These are phyloP conservation scores for Lithobates pipiens DNA, from an alignment of 2,797 vertebrate genomes.

Conservation along the genomic window DNA sequence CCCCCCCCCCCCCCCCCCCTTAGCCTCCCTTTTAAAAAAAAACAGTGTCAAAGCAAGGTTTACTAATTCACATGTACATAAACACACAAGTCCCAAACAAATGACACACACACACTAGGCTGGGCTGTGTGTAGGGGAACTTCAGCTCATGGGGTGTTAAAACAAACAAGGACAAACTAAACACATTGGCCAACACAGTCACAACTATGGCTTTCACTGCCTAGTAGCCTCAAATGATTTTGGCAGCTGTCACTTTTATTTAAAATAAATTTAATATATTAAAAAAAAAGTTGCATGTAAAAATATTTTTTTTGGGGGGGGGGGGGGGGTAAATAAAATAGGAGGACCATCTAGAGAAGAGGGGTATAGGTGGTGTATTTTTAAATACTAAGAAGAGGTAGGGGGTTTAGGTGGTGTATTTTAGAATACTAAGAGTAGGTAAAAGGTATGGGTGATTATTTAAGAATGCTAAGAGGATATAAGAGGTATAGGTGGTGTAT, in stretches of 20 bases:
- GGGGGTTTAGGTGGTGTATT: too few relatives aligned
- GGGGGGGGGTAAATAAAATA: too few relatives aligned
- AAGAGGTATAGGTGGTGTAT: too few relatives aligned
- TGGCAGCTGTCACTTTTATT: not conserved
- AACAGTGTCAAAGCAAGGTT: constrained; percentile 48
- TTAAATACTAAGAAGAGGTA: too few relatives aligned
- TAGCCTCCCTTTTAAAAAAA: constrained; percentile 11
- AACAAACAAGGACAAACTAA: constrained; percentile 36
- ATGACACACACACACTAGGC: constrained; percentile 22
- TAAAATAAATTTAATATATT: not conserved
- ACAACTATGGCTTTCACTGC: not conserved
- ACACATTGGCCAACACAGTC: not conserved
- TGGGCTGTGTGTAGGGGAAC: constrained; percentile 9
- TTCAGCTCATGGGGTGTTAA: constrained; percentile 1
- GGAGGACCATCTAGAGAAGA: too few relatives aligned
- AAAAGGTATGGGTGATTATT: too few relatives aligned
- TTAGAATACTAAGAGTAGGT: too few relatives aligned
- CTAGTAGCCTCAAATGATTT: not conserved
- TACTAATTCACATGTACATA: constrained; percentile 33
- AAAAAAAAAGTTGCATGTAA: not conserved
- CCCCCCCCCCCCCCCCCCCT: not conserved
- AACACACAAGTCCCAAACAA: constrained; percentile 29
- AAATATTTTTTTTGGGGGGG: too few relatives aligned
- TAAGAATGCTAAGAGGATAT: too few relatives aligned
- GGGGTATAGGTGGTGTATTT: too few relatives aligned